Base-by-base conservation (phyloP, 2,888 invertebrate species). In the Epinotia nisella region DNA sequence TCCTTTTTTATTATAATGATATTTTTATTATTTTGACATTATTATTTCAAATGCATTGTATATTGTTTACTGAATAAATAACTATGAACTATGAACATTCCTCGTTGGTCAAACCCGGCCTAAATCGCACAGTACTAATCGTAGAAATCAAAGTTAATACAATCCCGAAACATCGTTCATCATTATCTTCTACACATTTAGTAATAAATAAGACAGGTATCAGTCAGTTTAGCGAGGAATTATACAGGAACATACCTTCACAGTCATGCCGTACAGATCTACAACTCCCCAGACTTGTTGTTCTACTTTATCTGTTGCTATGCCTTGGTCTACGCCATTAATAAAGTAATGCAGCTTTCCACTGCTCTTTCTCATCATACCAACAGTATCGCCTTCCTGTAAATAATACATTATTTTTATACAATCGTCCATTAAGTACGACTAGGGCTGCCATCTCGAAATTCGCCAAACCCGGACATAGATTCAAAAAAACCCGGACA, bases 181-280 rank as follows among this genome's bases (percentile, higher is more conserved):
- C 9, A 35, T 9, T 35, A 35, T 35, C 9, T 35, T 35, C 35
- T 35, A 35, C 9, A 35, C 9, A 35, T 9, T 35, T 35, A 35
- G 35, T 35, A 35, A 35, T 35, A 9, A 35, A n/a, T n/a, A 9
- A 35, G 9, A 35, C n/a, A 49, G 13, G 39, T 39, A 39, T 13
- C 11, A 41, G 41, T 13, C 1, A 41, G 7, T 11, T 13, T 41
- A 13, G 1, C n/a, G 49, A 49, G 5, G 49, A n/a, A n/a, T n/a
- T n/a, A n/a, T 49, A 49, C 49, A 29, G 21, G n/a, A 56, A 77
- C 81, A 77, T 76, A 91, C 93, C 85, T 91, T 92, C 21, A 98
- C 98, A 24, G 98, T 98, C 97, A 98, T 98, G 35, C 98, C 99
- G 83, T 99, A 99, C 2, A 99, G 94, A 92, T 99, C 99, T 51